phyloP scores from a whole-genome alignment of 2,113 vertebrate species.

The Oplegnathus fasciatus region DNA sequence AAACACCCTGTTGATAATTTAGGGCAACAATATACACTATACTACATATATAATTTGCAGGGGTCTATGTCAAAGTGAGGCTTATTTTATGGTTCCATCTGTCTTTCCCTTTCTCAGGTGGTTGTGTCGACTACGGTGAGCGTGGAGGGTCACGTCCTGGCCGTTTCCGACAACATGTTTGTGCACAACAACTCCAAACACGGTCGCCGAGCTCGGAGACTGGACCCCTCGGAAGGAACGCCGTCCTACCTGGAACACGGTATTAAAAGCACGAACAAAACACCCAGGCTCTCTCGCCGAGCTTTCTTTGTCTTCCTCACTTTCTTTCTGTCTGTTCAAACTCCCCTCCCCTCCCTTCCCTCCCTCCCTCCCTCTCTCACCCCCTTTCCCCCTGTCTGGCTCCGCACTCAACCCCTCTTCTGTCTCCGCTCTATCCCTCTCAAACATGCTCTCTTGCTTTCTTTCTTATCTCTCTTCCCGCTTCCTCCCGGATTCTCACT shows the following conservation, averaged over 20 bases:
- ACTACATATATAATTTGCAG: not conserved
- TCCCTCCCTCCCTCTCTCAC: not conserved
- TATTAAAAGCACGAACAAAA: slow-evolving; percentile 61
- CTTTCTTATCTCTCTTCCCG: slow-evolving; percentile 66
- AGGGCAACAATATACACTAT: not conserved
- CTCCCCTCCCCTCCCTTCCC: slow-evolving; percentile 4
- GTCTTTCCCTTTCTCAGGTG: slow-evolving; percentile 65
- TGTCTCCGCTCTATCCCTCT: slow-evolving; percentile 65
- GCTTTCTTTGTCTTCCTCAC: slow-evolving; percentile 58
- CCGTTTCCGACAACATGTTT: slow-evolving; percentile 98
- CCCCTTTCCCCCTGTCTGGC: slow-evolving; percentile 53
- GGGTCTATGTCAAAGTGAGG: not conserved
- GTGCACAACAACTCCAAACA: slow-evolving; percentile 97
- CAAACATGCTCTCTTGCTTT: slow-evolving; percentile 61
- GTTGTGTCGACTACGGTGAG: slow-evolving; percentile 84
- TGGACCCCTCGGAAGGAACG: slow-evolving; percentile 81
- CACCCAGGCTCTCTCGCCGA: slow-evolving; percentile 7
- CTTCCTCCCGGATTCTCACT: slow-evolving; percentile 73
- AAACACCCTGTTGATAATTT: not conserved
- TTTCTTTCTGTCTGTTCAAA: slow-evolving; percentile 55
- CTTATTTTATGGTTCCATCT: not conserved
- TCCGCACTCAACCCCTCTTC: slow-evolving; percentile 54
- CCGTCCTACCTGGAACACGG: slow-evolving; percentile 81
- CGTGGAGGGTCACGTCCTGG: slow-evolving; percentile 92
- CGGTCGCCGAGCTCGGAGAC: slow-evolving; percentile 78